Evolutionary conservation across 2,797 vertebrate genomes (phyloP), one percentile per base, ranked within the genome.

Genomic region (Mus caroli): DNA sequence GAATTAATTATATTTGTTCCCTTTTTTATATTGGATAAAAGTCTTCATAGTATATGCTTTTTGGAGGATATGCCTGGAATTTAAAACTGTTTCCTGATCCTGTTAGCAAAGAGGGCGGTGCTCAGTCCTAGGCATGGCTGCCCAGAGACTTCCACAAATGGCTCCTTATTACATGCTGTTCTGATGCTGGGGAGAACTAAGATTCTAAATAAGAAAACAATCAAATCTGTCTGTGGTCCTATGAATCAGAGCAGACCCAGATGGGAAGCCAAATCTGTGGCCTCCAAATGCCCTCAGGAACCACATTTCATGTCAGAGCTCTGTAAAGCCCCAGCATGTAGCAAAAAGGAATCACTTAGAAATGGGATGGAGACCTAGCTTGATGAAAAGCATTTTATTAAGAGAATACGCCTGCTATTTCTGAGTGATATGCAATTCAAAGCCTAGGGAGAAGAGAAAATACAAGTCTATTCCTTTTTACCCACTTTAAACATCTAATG

Each of bases 121-220:
- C 75, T 96, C 71, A 97, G 90, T 26, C 52, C 52, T 90, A 87
- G 88, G 89, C 71, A 85, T 54, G 87, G 62, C 96, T 96, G 75
- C 89, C 56, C 92, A 92, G 96, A 96, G 96, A 97, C 84, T 89
- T 96, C 92, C 17, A 82, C 80, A 97, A 97, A 97, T 92, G 76
- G 83, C 69, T 56, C 97, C 92, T 94, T 97, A 96, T 97, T 97
- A 97, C 92, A 95, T 95, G 95, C 91, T 97, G 96, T 97, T 97
- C 95, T 93, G 84, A 92, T 96, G 92, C 94, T 80, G 56, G 69
- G 85, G 77, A 97, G 96, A 97, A 84, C 92, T 97, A 97, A 97
- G 91, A 93, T 86, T 97, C 94, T 95, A 95, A 97, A 97, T 97
- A 97, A 97, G 97, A 98, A 97, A 97, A 97, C 94, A 96, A 97